Evolutionary conservation across 1,140 invertebrate species (phyloP).

Genomic region (Orius laevigatus): DNA sequence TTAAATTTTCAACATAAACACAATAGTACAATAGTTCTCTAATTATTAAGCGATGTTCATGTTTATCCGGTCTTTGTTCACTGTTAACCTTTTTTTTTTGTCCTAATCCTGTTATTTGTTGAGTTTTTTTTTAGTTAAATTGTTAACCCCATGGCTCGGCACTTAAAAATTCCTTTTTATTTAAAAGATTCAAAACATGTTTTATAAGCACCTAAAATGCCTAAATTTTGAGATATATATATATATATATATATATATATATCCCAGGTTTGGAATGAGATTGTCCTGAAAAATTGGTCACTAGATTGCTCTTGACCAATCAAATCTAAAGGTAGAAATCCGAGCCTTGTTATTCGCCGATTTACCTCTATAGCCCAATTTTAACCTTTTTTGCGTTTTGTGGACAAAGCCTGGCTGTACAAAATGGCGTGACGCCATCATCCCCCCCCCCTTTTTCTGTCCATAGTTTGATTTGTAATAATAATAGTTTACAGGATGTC

Average conservation of each 20-base stretch:
- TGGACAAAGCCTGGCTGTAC: neutral
- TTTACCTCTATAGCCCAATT: no score
- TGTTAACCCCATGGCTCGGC: neutral
- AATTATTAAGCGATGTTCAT: constrained; percentile 8
- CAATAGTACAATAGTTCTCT: neutral
- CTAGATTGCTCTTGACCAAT: neutral
- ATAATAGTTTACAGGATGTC: constrained; percentile 22
- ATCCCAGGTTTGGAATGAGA: no score
- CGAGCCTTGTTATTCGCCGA: neutral
- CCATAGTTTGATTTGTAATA: constrained; percentile 19
- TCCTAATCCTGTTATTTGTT: neutral
- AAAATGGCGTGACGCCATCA: constrained; percentile 18
- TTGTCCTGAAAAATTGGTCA: neutral
- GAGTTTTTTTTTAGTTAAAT: constrained; percentile 2
- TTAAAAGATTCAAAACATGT: neutral
- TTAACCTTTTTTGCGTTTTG: no score
- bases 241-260: no score
- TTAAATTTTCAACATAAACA: neutral
- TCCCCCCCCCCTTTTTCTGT: constrained; percentile 16
- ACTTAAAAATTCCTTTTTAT: neutral
- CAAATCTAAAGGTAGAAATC: neutral
- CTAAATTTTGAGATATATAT: no score
- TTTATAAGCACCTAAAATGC: no score
- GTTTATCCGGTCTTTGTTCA: neutral
- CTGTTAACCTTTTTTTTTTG: neutral